These are phyloP conservation scores for Sinonovacula constricta DNA, from an alignment of 1,140 invertebrate genomes.

Conservation along the genomic window DNA sequence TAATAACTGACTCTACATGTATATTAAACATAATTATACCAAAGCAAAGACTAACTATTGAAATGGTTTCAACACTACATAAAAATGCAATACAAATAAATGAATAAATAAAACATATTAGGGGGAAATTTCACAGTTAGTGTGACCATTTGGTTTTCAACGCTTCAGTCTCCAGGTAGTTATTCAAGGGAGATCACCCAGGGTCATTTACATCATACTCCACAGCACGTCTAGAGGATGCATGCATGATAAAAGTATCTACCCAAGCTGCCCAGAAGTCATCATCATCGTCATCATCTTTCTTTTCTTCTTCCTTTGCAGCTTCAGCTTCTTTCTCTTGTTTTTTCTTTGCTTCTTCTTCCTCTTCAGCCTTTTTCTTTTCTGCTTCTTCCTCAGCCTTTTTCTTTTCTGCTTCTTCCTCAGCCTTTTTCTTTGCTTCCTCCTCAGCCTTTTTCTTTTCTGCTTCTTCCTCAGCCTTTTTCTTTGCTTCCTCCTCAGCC, in stretches of 20 bases:
- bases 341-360: constrained; percentile 50
- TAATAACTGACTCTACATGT: too few relatives aligned
- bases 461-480: background rate
- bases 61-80: too few relatives aligned
- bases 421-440: background rate
- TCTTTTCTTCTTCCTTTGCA: constrained; percentile 28
- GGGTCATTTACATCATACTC: background rate
- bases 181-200: too few relatives aligned
- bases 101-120: too few relatives aligned
- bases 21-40: too few relatives aligned
- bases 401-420: too few relatives aligned
- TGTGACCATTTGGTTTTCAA: too few relatives aligned
- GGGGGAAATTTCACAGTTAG: too few relatives aligned
- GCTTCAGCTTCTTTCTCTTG: constrained; percentile 3
- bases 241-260: constrained; percentile 12
- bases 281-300: constrained; percentile 42
- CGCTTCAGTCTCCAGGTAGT: too few relatives aligned
- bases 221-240: constrained; percentile 47
- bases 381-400: background rate
- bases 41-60: too few relatives aligned
- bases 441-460: too few relatives aligned
- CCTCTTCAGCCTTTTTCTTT: constrained; percentile 29
- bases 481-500: background rate
- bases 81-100: too few relatives aligned
- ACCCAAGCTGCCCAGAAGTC: constrained; percentile 51